Conservation (phyloP, 2,113 vertebrate genomes). For the Platycercus adscitus region DNA sequence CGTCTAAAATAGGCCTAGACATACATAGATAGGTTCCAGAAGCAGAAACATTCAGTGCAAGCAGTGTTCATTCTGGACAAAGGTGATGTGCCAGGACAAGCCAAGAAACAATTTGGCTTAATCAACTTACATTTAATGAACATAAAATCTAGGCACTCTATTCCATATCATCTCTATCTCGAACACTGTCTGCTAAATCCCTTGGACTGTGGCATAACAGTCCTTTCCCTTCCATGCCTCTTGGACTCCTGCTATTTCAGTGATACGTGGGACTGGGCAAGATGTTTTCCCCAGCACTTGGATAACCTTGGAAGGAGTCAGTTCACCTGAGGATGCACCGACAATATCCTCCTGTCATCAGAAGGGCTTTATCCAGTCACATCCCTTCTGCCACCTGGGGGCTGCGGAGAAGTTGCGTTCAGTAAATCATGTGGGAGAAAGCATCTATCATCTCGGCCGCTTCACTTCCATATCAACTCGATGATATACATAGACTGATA, state of each 20-base stretch:
- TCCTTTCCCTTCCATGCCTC: neutral
- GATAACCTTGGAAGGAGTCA: neutral
- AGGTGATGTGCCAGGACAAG: neutral
- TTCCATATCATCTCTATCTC: neutral
- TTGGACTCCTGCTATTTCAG: neutral
- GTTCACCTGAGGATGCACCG: neutral
- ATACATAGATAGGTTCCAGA: neutral
- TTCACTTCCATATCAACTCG: accelerated
- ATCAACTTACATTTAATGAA: neutral
- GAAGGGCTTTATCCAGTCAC: neutral
- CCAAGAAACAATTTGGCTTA: neutral
- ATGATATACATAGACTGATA: neutral
- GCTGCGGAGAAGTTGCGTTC: neutral
- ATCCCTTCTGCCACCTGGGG: neutral
- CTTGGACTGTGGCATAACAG: neutral
- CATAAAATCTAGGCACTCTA: neutral
- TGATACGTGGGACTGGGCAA: neutral
- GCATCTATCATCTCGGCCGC: neutral
- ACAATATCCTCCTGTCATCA: neutral
- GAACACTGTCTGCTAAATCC: neutral
- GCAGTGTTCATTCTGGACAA: neutral
- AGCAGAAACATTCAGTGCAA: neutral
- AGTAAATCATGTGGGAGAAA: neutral
- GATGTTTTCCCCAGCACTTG: neutral
- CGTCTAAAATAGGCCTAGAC: neutral